Percentiles rank a stretch among this genome's conserved stretches.
phyloP scores from a whole-genome alignment of 1,140 invertebrate genomes.

The Coboldia fuscipes region DNA sequence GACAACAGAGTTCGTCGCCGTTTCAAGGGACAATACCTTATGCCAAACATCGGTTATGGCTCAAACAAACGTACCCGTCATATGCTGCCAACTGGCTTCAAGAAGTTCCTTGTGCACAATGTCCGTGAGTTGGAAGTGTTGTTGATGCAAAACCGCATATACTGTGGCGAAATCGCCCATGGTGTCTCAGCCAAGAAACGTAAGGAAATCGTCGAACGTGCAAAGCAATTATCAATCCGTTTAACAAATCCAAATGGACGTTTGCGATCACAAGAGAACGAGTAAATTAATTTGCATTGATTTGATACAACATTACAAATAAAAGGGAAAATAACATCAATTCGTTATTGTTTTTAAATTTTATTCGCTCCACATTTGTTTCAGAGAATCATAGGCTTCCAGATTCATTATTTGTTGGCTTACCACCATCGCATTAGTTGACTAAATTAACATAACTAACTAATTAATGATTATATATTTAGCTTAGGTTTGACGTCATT shows the following conservation, averaged over 20 bases:
- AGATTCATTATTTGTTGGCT: too few species aligned
- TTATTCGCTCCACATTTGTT: not conserved
- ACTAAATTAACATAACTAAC: too few species aligned
- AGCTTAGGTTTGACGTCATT: too few species aligned
- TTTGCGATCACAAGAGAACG: slow-evolving; percentile 92
- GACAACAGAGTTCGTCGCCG: slow-evolving; percentile 96
- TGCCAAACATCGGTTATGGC: slow-evolving; percentile 99
- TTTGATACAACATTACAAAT: not conserved
- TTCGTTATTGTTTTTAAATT: not conserved
- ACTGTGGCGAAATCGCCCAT: slow-evolving; percentile 93
- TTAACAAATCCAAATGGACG: slow-evolving; percentile 92
- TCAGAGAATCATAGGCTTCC: too few species aligned
- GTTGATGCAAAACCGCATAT: slow-evolving; percentile 96
- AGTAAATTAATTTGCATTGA: slow-evolving; percentile 41
- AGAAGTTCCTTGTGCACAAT: slow-evolving; percentile 53
- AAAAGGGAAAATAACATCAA: not conserved
- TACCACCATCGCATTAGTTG: too few species aligned
- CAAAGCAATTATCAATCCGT: slow-evolving; percentile 84
- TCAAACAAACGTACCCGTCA: slow-evolving; percentile 84
- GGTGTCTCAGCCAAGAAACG: slow-evolving; percentile 91
- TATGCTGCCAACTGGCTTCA: slow-evolving; percentile 93
- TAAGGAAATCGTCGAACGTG: slow-evolving; percentile 87
- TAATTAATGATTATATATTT: too few species aligned
- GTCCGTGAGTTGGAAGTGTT: slow-evolving; percentile 81
- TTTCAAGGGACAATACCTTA: slow-evolving; percentile 96